Evolutionary conservation across 2,113 vertebrate genomes (phyloP).

Genomic region (Ictalurus furcatus): DNA sequence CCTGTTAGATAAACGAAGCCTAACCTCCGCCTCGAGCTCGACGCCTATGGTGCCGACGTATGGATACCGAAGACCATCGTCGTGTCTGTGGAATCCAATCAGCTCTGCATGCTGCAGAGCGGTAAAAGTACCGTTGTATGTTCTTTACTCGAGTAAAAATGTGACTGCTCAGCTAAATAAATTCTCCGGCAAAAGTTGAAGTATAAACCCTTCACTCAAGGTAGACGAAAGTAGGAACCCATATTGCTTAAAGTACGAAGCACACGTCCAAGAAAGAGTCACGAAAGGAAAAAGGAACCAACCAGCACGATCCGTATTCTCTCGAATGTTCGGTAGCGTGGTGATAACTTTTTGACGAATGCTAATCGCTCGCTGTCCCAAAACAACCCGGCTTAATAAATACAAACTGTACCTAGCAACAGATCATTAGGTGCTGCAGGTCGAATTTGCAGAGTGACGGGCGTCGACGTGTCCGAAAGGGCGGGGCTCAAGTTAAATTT

Average conservation of each 20-base stretch:
- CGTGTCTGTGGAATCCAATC: background rate
- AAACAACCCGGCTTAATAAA: background rate
- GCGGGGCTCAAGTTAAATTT: background rate
- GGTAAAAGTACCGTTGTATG: background rate
- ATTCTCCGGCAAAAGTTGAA: background rate
- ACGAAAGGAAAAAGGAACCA: background rate
- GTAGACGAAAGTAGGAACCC: background rate
- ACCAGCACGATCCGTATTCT: background rate
- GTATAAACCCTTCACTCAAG: background rate
- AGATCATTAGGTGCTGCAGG: background rate
- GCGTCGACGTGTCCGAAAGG: background rate
- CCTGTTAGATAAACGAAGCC: background rate
- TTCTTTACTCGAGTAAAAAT: background rate
- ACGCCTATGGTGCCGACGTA: background rate
- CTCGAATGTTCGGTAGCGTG: background rate
- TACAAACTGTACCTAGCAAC: background rate
- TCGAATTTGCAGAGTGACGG: background rate
- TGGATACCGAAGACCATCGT: background rate
- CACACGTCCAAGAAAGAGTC: background rate
- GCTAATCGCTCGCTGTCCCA: background rate
- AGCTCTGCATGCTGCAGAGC: background rate
- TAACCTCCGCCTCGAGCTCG: background rate
- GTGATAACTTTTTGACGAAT: background rate
- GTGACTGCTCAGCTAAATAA: too few relatives aligned
- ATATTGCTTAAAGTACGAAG: background rate